Evolutionary conservation across 1,140 invertebrate species (phyloP), one percentile per base, ranked within the genome.

Genomic region (Oncopodura yosiiana): DNA sequence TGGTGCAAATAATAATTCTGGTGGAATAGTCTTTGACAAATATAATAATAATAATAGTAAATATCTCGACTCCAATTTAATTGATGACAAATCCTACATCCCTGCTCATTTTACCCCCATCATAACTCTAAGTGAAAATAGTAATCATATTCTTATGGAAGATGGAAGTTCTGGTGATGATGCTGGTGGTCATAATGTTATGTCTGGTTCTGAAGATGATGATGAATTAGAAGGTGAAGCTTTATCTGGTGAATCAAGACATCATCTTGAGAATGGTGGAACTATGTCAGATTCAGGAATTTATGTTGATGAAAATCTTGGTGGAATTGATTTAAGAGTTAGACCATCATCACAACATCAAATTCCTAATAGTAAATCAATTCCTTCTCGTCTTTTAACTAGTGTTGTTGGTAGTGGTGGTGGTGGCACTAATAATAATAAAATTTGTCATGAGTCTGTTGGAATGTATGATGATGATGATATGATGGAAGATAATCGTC

Each of bases 301-400:
- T 9, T 59, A 59, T 41, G 51, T 58, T 16, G 50, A 58, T 23
- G 54, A 57, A 55, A n/a, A n/a, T n/a, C n/a, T n/a, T n/a, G n/a
- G n/a, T n/a, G 60, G 60, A n/a, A 61, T 61, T 49, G 58, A 61
- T 49, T 42, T 61, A 3, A 29, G 60, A 38, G 60, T 61, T 14
- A 61, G 54, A n/a, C 30, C 37, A 19, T 32, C 26, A 24, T 21
- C 46, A 26, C 9, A 32, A 34, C 32, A 34, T 36, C 34, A 49
- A 11, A 38, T 29, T 29, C 24, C 24, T n/a, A 32, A 19, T 30
- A 49, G 46, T 37, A 49, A 18, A 21, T 36, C 11, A 5, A 49
- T 29, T 37, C 30, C 19, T 19, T 37, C 34, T 4, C 29, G 34
- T 32, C 46, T 36, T 49, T 38, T 51, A 21, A 53, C 37, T 12